Conservation (phyloP, 2,888 invertebrate genomes). For the Tetragnatha montana region DNA sequence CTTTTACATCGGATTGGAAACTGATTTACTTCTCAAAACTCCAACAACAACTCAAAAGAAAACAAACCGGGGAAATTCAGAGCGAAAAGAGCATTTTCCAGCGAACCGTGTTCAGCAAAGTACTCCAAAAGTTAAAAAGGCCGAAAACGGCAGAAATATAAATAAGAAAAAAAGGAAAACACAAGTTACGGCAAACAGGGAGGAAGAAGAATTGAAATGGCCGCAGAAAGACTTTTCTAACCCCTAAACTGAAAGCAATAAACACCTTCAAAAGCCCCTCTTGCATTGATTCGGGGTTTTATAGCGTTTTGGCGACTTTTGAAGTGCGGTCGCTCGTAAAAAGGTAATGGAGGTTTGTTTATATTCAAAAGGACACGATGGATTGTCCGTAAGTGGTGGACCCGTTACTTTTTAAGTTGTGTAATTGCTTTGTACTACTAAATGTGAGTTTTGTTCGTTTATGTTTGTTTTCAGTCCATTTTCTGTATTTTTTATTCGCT, state of each 20-base stretch:
- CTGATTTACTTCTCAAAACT: slow-evolving; percentile 44
- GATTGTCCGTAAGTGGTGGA: no score
- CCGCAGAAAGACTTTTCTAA: slow-evolving; percentile 16
- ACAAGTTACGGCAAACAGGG: slow-evolving; percentile 7
- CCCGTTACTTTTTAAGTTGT: no score
- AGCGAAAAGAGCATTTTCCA: background rate
- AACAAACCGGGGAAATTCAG: background rate
- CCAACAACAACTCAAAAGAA: slow-evolving; percentile 3
- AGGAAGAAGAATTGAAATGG: background rate
- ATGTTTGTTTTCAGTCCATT: no score
- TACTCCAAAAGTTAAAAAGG: background rate
- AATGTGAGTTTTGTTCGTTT: no score
- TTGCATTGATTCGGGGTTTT: background rate
- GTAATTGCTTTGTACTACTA: no score
- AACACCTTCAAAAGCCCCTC: slow-evolving; percentile 27
- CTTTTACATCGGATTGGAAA: slow-evolving; percentile 46
- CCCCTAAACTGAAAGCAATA: slow-evolving; percentile 28
- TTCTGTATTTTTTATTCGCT: no score
- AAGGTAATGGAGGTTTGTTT: background rate
- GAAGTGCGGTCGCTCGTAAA: background rate
- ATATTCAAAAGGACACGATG: no score
- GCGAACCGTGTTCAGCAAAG: background rate
- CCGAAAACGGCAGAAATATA: background rate
- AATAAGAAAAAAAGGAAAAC: background rate
- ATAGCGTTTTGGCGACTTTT: background rate